Conservation (phyloP, 2,797 vertebrate species). For the Phyllotis vaccarum region DNA sequence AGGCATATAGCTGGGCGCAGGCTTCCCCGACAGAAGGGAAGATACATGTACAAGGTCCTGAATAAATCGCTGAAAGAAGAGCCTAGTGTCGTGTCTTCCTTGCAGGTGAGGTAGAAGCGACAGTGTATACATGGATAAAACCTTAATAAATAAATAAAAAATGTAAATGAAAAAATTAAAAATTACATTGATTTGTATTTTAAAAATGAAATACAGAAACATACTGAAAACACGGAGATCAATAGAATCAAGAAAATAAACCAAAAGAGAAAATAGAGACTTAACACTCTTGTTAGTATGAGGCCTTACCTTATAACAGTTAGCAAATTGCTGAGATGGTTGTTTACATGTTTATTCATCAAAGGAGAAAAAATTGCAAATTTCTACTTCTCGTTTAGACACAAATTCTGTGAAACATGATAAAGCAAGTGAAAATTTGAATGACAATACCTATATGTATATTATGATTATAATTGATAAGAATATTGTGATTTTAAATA, state of each 20-base stretch:
- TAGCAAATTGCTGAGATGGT: conserved; percentile 62
- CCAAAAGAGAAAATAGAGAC: too few species aligned
- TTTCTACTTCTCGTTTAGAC: conserved; percentile 72
- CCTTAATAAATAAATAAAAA: too few species aligned
- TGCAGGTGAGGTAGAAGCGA: too few species aligned
- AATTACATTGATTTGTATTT: too few species aligned
- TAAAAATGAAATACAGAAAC: conserved; percentile 40
- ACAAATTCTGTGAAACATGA: conserved; percentile 71
- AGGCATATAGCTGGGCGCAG: too few species aligned
- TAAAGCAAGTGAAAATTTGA: conserved; percentile 66
- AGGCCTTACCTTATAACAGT: conserved; percentile 9
- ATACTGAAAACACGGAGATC: conserved; percentile 42
- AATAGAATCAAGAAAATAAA: conserved; percentile 64
- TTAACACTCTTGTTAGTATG: conserved; percentile 29
- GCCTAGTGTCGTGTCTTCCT: too few species aligned
- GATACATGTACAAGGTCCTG: too few species aligned
- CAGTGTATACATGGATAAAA: too few species aligned
- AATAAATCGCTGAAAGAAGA: too few species aligned
- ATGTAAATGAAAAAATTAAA: too few species aligned
- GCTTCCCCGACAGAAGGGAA: too few species aligned
- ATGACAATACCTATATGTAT: conserved; percentile 49
- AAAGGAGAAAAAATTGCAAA: conserved; percentile 67
- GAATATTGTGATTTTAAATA: conserved; percentile 46
- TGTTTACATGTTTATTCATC: conserved; percentile 79
- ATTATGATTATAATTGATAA: conserved; percentile 30